phyloP scores from a whole-genome alignment of 2,888 invertebrate species.

The Odontothrips loti region DNA sequence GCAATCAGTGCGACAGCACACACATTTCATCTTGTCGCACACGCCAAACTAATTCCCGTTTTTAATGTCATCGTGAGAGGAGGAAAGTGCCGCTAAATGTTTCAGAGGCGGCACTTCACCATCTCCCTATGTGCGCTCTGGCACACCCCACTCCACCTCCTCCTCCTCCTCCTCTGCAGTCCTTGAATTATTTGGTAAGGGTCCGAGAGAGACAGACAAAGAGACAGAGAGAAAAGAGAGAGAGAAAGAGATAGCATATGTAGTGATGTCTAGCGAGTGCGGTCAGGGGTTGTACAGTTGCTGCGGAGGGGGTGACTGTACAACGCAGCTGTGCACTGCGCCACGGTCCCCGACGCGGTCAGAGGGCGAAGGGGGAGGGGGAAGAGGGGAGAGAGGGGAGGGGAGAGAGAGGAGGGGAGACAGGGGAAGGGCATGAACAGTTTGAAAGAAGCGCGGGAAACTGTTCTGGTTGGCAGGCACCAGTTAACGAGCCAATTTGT shows the following conservation, averaged over 20 bases:
- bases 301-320: not conserved
- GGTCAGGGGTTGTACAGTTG: no score
- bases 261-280: no score
- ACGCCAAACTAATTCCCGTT: no score
- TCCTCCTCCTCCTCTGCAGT: no score
- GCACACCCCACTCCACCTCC: no score
- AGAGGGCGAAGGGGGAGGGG: not conserved
- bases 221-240: not conserved
- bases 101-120: no score
- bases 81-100: no score
- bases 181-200: no score
- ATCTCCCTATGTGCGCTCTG: no score
- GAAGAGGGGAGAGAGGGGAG: not conserved
- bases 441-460: not conserved
- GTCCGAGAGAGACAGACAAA: not conserved
- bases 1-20: no score
- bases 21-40: no score
- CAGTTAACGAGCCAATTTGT: conserved; percentile 11
- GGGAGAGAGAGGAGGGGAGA: not conserved
- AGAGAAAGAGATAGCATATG: not conserved
- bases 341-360: not conserved
- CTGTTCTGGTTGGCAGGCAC: not conserved
- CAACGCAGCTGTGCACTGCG: not conserved
- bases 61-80: no score
- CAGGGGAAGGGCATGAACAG: not conserved